Percentiles rank a stretch among this genome's conserved stretches.
Evolutionary conservation across 2,113 vertebrate species (phyloP).

Genomic region (Oryzias javanicus): DNA sequence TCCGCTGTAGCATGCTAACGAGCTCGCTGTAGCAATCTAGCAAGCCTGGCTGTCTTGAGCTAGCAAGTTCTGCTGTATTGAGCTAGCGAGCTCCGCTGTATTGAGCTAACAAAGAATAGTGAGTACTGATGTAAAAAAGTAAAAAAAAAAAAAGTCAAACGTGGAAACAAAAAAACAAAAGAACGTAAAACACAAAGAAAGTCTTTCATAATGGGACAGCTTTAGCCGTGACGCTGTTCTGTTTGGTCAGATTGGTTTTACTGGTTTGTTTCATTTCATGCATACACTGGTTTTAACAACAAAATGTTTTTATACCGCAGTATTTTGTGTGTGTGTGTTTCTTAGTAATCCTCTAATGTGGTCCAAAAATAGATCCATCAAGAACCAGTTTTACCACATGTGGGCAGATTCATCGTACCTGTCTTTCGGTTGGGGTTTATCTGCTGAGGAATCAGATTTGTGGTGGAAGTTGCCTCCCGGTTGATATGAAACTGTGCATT

Average conservation of each 20-base stretch:
- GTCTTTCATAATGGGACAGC: not conserved
- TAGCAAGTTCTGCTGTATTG: no score
- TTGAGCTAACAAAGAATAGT: not conserved
- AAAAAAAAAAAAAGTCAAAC: not conserved
- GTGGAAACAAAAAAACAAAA: not conserved
- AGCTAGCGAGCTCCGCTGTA: no score
- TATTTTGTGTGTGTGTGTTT: no score
- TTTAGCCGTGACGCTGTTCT: no score
- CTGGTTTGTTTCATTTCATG: no score
- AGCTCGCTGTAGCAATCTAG: no score
- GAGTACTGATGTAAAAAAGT: not conserved
- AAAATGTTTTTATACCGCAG: no score
- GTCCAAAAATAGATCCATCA: not conserved
- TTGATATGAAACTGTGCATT: conserved; percentile 26
- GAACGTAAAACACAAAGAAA: not conserved
- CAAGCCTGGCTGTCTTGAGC: no score
- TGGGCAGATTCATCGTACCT: conserved; percentile 32
- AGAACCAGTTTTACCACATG: not conserved
- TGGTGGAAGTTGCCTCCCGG: not conserved
- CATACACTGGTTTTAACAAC: no score
- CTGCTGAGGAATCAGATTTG: not conserved
- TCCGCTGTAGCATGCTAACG: no score
- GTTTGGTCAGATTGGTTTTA: no score
- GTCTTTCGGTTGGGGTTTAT: conserved; percentile 24
- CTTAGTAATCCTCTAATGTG: no score